Conservation (phyloP, 2,888 invertebrate species). For the Steinernema scapterisci region DNA sequence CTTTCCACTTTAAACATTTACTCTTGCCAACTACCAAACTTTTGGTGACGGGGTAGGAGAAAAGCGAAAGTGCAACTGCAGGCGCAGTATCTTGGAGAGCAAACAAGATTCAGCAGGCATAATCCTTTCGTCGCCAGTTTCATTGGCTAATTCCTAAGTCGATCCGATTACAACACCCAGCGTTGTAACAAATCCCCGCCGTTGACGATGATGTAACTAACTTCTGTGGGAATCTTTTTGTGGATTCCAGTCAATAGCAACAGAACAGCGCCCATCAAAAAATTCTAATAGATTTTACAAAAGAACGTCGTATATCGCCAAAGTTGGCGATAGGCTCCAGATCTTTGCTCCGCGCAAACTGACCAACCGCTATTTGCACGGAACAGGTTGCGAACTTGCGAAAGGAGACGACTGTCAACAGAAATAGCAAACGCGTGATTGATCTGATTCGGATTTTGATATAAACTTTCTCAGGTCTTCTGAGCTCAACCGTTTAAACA, state of each 20-base stretch:
- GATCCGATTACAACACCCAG: slow-evolving; percentile 25
- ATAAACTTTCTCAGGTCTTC: background rate
- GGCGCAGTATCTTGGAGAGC: background rate
- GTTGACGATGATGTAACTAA: background rate
- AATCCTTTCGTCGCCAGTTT: background rate
- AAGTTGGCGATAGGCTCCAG: too few relatives aligned
- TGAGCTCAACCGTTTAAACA: too few relatives aligned
- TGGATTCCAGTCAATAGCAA: too few relatives aligned
- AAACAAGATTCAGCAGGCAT: background rate
- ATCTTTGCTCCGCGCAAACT: background rate
- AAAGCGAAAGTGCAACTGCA: background rate
- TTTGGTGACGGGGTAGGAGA: too few relatives aligned
- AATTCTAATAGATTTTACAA: too few relatives aligned
- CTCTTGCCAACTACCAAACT: background rate
- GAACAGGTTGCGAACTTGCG: background rate
- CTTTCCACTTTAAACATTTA: background rate
- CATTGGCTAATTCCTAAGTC: background rate
- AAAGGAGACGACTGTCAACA: background rate
- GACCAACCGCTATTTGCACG: background rate
- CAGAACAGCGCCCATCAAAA: too few relatives aligned
- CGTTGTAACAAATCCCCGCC: slow-evolving; percentile 10
- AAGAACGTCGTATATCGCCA: too few relatives aligned
- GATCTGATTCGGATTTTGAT: background rate
- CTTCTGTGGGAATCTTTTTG: background rate
- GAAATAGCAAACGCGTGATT: background rate